Evolutionary conservation across 2,888 invertebrate genomes (phyloP), one percentile per base, ranked within the genome.

Genomic region (Linnaemya tessellans): DNA sequence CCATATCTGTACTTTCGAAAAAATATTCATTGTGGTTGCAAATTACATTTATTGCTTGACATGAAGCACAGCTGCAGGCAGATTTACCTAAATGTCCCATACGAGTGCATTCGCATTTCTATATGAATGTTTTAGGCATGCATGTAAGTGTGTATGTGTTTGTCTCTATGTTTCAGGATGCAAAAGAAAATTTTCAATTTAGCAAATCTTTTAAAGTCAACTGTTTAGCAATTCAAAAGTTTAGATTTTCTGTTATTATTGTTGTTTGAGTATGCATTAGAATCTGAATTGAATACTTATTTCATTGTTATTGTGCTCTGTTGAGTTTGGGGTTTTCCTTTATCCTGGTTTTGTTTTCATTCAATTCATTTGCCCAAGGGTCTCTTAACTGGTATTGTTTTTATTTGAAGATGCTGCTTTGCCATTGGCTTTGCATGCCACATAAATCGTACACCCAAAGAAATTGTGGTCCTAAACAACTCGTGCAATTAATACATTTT

Each of bases 191-290:
- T 68, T 79, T 84, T 84, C 74, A 79, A 84, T 79, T 84, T 84
- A 79, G 64, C 79, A 74, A 84, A 70, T 79, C 74, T 79, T 79
- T 84, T 79, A 84, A 79, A 79, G 79, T 74, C 74, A 79, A 79
- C 74, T 79, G 68, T 70, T 74, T 79, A 58, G 30, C 64, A 79
- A 79, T 49, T 35, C 22, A 56, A 54, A 80, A 67, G 13, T 67
- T 54, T 30, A 74, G n/a, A 0, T 25, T 38, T 65, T 25, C 38
- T 22, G 18, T 25, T 65, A 64, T 25, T 4, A 20, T 43, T 54
- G 13, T 64, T n/a, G 20, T 0, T 38, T 15, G 25, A 35, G n/a
- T 67, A 54, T 30, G 60, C 68, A 60, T 11, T 5, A 25, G 60
- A 3, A 62, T 65, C 7, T 56, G 25, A 60, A 78, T 70, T 60